A percentile compares a stretch with the other conserved stretches of the same genome.
These are phyloP conservation scores for Anguilla rostrata DNA, from an alignment of 2,113 vertebrate species.

Conservation along the genomic window DNA sequence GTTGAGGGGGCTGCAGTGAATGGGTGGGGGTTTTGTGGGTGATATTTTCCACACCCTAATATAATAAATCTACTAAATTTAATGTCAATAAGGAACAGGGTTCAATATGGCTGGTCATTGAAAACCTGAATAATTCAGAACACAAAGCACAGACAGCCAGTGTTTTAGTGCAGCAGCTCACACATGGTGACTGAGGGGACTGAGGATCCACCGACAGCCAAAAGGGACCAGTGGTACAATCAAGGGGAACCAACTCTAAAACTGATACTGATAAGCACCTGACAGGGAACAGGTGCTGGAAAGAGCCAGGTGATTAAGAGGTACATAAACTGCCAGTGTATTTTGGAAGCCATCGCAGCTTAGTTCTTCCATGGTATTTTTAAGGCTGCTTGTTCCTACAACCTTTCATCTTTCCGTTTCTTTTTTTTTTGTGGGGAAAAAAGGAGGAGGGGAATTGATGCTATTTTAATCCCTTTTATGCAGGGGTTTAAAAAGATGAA, in stretches of 20 bases:
- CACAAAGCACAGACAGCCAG: background rate
- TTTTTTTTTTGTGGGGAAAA: slow-evolving; percentile 8
- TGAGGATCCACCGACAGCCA: too few relatives aligned
- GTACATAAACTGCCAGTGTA: background rate
- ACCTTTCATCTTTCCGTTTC: slow-evolving; percentile 6
- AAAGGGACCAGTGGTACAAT: background rate
- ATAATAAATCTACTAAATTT: background rate
- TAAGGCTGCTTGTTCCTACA: slow-evolving; percentile 24
- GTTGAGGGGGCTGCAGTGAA: background rate
- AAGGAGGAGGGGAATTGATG: slow-evolving; percentile 3
- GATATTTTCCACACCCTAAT: background rate
- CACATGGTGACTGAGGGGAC: too few relatives aligned
- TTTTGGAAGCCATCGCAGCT: slow-evolving; percentile 9
- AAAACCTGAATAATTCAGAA: background rate
- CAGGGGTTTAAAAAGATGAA: slow-evolving; percentile 31
- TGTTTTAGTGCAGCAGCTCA: background rate
- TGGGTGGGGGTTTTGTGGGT: background rate
- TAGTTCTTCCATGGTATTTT: slow-evolving; percentile 24
- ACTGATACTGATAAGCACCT: background rate
- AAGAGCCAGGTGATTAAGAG: background rate
- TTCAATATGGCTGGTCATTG: background rate
- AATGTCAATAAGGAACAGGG: background rate
- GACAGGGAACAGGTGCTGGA: slow-evolving; percentile 7
- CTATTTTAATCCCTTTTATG: slow-evolving; percentile 25
- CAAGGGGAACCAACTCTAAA: background rate